A percentile compares a stretch with the other conserved stretches of the same genome.
Evolutionary conservation across 2,113 vertebrate species (phyloP).

Genomic region (Lota lota): DNA sequence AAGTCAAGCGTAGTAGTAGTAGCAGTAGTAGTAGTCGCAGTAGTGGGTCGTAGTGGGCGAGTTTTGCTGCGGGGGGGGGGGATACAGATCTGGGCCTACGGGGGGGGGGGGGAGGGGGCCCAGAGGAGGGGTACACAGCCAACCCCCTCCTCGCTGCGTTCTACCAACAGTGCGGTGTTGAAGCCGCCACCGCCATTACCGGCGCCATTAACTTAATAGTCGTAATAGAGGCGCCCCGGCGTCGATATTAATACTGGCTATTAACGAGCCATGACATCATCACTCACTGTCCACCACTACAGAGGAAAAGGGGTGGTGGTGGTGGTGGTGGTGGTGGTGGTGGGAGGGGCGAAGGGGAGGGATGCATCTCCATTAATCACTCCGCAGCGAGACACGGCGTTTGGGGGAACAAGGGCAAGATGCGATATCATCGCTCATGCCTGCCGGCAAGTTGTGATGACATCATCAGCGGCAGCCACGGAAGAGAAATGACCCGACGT

Average conservation of each 20-base stretch:
- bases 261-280: slow-evolving; percentile 68
- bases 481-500: slow-evolving; percentile 5
- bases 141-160: slow-evolving; percentile 33
- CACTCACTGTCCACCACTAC: slow-evolving; percentile 50
- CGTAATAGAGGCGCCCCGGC: slow-evolving; percentile 63
- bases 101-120: neutral
- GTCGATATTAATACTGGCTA: slow-evolving; percentile 68
- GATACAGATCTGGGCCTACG: neutral
- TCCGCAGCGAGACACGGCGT: neutral
- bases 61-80: neutral
- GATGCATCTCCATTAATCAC: slow-evolving; percentile 20
- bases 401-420: neutral
- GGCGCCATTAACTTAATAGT: slow-evolving; percentile 75
- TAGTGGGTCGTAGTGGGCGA: neutral
- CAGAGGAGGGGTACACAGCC: slow-evolving; percentile 49
- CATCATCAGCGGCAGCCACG: slow-evolving; percentile 27
- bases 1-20: no score
- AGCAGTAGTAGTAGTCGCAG: no score
- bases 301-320: neutral
- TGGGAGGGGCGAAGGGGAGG: neutral
- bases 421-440: slow-evolving; percentile 25
- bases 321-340: no score
- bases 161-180: slow-evolving; percentile 49
- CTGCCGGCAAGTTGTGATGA: slow-evolving; percentile 10
- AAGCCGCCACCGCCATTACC: slow-evolving; percentile 72